These are phyloP conservation scores for Apis cerana DNA, from an alignment of 1,140 invertebrate species.

Conservation along the genomic window DNA sequence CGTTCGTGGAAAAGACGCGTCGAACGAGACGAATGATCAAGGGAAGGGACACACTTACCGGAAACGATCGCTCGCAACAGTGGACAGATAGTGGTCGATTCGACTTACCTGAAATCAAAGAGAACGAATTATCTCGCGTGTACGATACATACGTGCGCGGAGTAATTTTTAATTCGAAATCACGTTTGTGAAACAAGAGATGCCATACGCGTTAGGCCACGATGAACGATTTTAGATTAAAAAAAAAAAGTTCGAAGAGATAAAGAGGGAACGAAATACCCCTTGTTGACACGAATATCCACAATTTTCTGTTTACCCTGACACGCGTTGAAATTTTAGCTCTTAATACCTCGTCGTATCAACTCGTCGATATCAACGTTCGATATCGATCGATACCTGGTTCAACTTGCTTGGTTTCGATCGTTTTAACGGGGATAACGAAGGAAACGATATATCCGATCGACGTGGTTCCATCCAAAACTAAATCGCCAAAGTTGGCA, in stretches of 20 bases:
- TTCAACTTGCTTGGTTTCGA: background rate
- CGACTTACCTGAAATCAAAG: constrained; percentile 53
- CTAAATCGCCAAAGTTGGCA: background rate
- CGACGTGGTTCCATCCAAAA: background rate
- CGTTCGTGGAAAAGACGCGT: background rate
- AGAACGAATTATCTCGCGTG: background rate
- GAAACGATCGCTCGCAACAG: constrained; percentile 15
- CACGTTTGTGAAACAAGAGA: too few relatives aligned
- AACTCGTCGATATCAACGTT: background rate
- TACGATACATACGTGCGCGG: too few relatives aligned
- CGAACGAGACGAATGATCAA: background rate
- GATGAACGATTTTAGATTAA: too few relatives aligned
- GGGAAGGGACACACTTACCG: constrained; percentile 31
- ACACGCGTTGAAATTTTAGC: constrained; percentile 6
- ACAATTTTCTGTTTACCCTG: too few relatives aligned
- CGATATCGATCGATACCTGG: background rate
- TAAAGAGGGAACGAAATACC: background rate
- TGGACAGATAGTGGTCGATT: background rate
- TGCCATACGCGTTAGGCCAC: too few relatives aligned
- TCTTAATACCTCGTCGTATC: too few relatives aligned
- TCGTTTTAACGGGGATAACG: background rate
- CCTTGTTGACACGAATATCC: background rate
- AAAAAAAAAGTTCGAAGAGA: background rate
- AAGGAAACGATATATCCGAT: background rate
- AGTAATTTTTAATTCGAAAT: too few relatives aligned